Conservation (phyloP, 2,113 vertebrate species). For the Otolemur garnettii region DNA sequence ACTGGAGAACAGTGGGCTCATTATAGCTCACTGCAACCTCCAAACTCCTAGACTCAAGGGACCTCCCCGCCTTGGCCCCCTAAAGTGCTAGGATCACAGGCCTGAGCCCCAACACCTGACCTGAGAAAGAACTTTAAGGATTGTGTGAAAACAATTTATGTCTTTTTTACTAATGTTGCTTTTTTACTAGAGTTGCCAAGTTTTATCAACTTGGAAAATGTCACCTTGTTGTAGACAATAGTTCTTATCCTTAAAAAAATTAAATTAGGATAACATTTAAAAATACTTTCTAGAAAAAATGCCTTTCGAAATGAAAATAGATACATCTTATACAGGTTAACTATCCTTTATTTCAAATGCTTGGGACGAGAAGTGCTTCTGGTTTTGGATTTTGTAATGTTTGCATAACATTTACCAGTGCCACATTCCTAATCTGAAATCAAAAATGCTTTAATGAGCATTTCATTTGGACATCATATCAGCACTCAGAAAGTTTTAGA, state of each 20-base stretch:
- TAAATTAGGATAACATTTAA: not conserved
- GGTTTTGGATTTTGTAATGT: not conserved
- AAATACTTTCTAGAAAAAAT: not conserved
- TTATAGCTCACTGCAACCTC: too few species aligned
- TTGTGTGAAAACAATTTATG: slow-evolving; percentile 18
- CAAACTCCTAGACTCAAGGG: too few species aligned
- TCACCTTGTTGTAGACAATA: not conserved
- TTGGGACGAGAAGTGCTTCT: not conserved
- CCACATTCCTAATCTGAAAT: not conserved
- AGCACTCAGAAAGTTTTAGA: not conserved
- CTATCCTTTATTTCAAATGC: not conserved
- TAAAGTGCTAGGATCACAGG: too few species aligned
- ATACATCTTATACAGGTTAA: not conserved
- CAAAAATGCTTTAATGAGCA: not conserved
- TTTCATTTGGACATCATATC: not conserved
- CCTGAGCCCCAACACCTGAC: too few species aligned
- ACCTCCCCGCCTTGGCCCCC: too few species aligned
- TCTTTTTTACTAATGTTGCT: not conserved
- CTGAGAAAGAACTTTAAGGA: not conserved
- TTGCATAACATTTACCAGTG: not conserved
- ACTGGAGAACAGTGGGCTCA: too few species aligned
- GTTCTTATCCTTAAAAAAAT: slow-evolving; percentile 22
- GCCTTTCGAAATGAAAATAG: not conserved
- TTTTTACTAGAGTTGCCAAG: not conserved
- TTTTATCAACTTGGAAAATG: slow-evolving; percentile 26